Conservation (phyloP, 2,888 invertebrate genomes). For the Mesoligia furuncula region DNA sequence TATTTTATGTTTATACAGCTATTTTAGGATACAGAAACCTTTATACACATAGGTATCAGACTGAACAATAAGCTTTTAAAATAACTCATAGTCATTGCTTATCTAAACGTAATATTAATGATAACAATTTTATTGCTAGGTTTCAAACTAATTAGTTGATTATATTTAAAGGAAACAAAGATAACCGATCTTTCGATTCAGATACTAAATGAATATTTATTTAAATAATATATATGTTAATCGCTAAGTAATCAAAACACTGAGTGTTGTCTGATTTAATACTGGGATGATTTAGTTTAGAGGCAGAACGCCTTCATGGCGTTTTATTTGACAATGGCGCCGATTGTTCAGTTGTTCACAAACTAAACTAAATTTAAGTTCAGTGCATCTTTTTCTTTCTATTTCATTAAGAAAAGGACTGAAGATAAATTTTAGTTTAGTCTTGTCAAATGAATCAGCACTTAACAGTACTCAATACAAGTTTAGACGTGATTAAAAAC, state of each 20-base stretch:
- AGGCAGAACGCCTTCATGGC: not conserved
- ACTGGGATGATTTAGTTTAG: conserved; percentile 22
- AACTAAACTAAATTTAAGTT: too few species aligned
- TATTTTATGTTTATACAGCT: not conserved
- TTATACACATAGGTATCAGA: not conserved
- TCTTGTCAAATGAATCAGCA: too few species aligned
- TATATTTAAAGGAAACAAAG: conserved; percentile 10
- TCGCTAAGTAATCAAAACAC: conserved; percentile 7
- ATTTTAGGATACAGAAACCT: not conserved
- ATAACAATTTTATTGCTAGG: conserved; percentile 21
- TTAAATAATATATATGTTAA: conserved; percentile 12
- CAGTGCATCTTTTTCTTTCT: too few species aligned
- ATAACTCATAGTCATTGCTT: conserved; percentile 1
- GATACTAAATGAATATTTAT: not conserved
- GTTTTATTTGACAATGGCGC: too few species aligned
- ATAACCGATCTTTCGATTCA: conserved; percentile 15
- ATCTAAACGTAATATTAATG: not conserved
- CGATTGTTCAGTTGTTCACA: too few species aligned
- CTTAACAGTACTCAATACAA: too few species aligned
- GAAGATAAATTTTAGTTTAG: too few species aligned
- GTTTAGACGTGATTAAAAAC: too few species aligned
- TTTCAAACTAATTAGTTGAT: conserved; percentile 25
- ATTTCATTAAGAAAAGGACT: too few species aligned
- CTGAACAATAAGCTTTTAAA: not conserved
- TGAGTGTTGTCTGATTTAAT: conserved; percentile 15